phyloP scores from a whole-genome alignment of 2,888 invertebrate species.

The Bembecia ichneumoniformis region DNA sequence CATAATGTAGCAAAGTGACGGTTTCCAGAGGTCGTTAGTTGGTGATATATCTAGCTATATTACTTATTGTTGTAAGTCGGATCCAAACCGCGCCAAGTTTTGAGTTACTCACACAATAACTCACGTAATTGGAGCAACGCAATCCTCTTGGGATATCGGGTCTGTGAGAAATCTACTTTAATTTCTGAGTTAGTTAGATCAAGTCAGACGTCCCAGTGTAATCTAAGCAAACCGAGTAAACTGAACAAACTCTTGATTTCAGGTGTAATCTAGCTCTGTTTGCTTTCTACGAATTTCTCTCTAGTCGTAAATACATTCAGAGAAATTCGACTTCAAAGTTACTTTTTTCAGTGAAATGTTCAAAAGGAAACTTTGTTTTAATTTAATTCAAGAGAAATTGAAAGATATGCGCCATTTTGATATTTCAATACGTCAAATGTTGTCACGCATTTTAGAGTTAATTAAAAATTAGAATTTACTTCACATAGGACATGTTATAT shows the following conservation, averaged over 20 bases:
- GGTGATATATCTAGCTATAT: too few relatives aligned
- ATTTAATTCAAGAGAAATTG: too few relatives aligned
- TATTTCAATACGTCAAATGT: too few relatives aligned
- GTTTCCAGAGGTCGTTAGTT: too few relatives aligned
- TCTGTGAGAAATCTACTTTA: not conserved
- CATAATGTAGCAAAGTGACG: too few relatives aligned
- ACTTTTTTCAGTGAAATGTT: not conserved
- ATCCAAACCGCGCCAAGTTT: not conserved
- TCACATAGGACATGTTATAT: too few relatives aligned
- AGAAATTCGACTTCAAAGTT: not conserved
- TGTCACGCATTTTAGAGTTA: too few relatives aligned
- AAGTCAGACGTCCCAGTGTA: not conserved
- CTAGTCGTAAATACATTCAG: not conserved
- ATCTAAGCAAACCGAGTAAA: not conserved
- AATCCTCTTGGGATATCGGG: not conserved
- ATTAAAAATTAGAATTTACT: too few relatives aligned
- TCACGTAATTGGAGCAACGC: not conserved
- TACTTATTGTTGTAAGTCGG: too few relatives aligned
- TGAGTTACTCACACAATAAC: not conserved
- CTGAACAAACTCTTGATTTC: not conserved
- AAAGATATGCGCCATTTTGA: too few relatives aligned
- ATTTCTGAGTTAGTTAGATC: not conserved
- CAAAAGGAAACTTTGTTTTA: not conserved
- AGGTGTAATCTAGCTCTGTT: not conserved
- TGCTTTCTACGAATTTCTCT: not conserved